Percentiles rank a stretch among this genome's conserved stretches.
These are phyloP conservation scores for Rousettus madagascariensis DNA, from an alignment of 2,797 vertebrate species.

Conservation along the genomic window DNA sequence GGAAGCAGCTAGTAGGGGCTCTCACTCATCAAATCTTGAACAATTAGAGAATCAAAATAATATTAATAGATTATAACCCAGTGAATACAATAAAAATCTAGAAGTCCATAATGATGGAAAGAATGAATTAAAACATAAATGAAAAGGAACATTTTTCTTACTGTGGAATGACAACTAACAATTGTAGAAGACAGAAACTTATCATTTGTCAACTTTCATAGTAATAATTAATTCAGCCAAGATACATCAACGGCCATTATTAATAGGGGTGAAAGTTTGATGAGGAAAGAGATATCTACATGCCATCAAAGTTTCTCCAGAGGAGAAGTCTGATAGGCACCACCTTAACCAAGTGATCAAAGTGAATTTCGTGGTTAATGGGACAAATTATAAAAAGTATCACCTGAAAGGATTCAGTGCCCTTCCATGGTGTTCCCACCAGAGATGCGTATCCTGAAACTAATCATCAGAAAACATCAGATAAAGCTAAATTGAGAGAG, in stretches of 20 bases:
- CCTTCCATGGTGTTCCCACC: neutral
- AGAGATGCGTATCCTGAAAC: neutral
- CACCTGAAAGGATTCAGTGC: neutral
- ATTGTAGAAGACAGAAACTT: neutral
- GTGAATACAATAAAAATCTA: neutral
- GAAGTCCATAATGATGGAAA: neutral
- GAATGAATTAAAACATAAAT: neutral
- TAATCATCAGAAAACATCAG: neutral
- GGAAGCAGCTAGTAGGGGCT: neutral
- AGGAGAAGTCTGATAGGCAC: neutral
- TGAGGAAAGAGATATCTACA: neutral
- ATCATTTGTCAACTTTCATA: neutral
- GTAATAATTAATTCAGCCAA: neutral
- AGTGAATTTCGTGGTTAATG: neutral
- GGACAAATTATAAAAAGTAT: neutral
- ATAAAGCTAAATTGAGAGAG: neutral
- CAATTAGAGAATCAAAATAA: neutral
- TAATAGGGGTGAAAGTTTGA: neutral
- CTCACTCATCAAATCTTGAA: neutral
- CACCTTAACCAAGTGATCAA: neutral
- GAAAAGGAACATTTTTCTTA: neutral
- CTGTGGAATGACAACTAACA: neutral
- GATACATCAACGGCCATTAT: too few relatives aligned
- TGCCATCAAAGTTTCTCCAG: neutral
- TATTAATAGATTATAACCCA: neutral